A percentile compares a stretch with the other conserved stretches of the same genome.
phyloP scores from a whole-genome alignment of 2,113 vertebrate genomes.

The Lampris incognitus region DNA sequence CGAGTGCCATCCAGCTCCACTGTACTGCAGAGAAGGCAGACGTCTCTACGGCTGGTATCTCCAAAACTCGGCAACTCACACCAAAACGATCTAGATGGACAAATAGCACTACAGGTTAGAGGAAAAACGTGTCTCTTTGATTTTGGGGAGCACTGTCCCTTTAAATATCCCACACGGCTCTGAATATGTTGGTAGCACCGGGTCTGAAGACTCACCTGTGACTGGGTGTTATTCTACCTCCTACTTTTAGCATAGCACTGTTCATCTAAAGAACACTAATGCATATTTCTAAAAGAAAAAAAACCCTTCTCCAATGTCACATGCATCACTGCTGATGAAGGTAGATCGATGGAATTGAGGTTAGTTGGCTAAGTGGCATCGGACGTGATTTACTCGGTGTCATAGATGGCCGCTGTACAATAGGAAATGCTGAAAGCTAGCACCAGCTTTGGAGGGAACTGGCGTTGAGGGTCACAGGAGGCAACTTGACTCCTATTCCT shows the following conservation, averaged over 20 bases:
- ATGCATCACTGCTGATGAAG: neutral
- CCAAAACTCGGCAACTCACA: too few relatives aligned
- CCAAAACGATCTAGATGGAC: too few relatives aligned
- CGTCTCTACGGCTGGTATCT: too few relatives aligned
- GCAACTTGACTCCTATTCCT: slow-evolving; percentile 21
- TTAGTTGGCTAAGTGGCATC: neutral
- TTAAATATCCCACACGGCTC: slow-evolving; percentile 2
- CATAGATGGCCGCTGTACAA: slow-evolving; percentile 6
- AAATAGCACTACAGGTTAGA: too few relatives aligned
- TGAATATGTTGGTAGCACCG: slow-evolving; percentile 2
- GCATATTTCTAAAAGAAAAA: neutral
- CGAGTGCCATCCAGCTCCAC: too few relatives aligned
- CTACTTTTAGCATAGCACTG: neutral
- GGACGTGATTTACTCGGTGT: slow-evolving; percentile 6
- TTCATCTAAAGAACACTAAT: neutral
- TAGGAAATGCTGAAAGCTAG: slow-evolving; percentile 1
- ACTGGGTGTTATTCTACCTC: neutral
- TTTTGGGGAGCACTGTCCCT: neutral
- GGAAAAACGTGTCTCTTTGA: neutral
- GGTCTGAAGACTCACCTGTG: neutral
- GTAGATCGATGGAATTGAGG: neutral
- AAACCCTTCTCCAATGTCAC: neutral
- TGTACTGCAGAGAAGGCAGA: too few relatives aligned
- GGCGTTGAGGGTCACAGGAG: slow-evolving; percentile 27
- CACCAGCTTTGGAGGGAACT: slow-evolving; percentile 6